Evolutionary conservation across 2,888 invertebrate species (phyloP), one percentile per base, ranked within the genome.

Genomic region (Macrosoma leucophasiata): DNA sequence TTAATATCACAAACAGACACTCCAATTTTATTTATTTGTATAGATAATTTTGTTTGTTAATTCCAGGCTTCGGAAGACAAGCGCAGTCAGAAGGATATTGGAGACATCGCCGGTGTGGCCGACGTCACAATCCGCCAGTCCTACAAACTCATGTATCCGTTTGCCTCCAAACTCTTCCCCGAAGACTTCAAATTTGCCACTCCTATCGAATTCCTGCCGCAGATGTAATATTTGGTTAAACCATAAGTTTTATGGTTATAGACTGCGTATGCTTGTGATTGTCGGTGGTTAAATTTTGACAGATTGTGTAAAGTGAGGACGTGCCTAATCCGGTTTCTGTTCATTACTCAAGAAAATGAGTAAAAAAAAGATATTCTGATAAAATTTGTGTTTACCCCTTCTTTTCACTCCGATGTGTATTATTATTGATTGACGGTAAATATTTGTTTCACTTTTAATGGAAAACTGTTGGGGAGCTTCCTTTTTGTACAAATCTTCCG

Each of bases 101-200:
- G 98, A 0, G 98, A 98, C 61, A 96, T 98, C 51, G 97, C 98
- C 18, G 98, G 98, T 19, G 98, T 97, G 0, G 98, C 98, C 2
- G 98, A 99, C 69, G 97, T 97, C 8, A 99, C 99, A 1, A 98
- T 99, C 50, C 86, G 97, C 14, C 97, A 98, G 66, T 96, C 97
- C 0, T 99, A 98, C 81, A 98, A 98, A 71, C 87, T 96, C 18
- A 97, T 99, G 96, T 95, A 96, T 66, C 97, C 97, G 1, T 93
- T 92, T 61, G 98, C 98, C 1, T 89, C 88, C 1, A 92, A 93
- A 58, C 85, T 99, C 1, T 99, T 99, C 81, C 99, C 98, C 0
- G 93, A 93, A 52, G 98, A 98, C 75, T 98, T 98, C 81, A 94
- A 93, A 73, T 98, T 98, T 66, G 90, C 91, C 8, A 97, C 95